These are phyloP conservation scores for Procavia capensis DNA, from an alignment of 2,113 vertebrate species.

Conservation along the genomic window DNA sequence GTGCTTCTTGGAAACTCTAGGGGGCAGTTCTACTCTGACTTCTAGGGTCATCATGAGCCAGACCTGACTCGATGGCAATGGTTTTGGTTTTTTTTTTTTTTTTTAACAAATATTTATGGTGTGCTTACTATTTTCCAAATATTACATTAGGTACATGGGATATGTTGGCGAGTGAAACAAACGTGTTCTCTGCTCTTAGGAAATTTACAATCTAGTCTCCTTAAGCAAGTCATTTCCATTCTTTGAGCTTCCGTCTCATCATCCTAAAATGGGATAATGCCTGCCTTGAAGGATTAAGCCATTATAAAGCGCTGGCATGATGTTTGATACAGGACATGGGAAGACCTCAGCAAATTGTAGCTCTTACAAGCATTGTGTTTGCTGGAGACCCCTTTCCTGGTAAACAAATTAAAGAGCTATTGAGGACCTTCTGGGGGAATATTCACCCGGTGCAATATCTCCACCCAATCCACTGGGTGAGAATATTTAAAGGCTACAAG, in stretches of 20 bases:
- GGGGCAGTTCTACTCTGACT: too few species aligned
- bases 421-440: neutral
- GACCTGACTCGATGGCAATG: too few species aligned
- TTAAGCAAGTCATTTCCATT: conserved; percentile 43
- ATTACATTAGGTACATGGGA: neutral
- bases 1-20: too few species aligned
- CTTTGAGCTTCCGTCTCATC: neutral
- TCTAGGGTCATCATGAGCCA: too few species aligned
- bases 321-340: neutral
- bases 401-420: neutral
- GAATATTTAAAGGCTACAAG: neutral
- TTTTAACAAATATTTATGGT: conserved; percentile 36
- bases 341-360: neutral
- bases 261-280: conserved; percentile 3
- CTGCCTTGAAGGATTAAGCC: neutral
- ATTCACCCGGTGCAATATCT: neutral
- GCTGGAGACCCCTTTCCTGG: neutral
- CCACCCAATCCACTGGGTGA: neutral
- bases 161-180: conserved; percentile 15
- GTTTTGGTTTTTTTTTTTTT: too few species aligned
- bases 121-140: conserved; percentile 33
- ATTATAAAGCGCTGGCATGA: neutral
- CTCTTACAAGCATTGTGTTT: neutral
- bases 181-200: neutral
- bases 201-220: neutral